A percentile compares a stretch with the other conserved stretches of the same genome.
Conservation (phyloP, 2,797 vertebrate species). For the Ctenochaetus hawaiiensis region DNA sequence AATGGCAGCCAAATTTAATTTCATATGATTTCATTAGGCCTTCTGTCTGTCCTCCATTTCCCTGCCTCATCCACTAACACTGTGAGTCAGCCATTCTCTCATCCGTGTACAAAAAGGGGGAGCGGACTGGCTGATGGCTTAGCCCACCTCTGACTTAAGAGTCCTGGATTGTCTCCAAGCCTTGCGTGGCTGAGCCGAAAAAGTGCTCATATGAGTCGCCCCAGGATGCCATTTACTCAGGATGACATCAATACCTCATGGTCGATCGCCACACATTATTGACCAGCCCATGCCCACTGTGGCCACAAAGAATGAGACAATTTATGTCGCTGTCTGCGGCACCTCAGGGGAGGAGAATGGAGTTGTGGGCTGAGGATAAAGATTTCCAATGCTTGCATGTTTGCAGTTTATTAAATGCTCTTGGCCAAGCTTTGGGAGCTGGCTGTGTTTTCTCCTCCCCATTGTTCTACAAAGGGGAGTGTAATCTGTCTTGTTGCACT, state of each 20-base stretch:
- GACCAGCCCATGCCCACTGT: conserved; percentile 59
- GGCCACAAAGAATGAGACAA: conserved; percentile 54
- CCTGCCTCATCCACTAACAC: conserved; percentile 69
- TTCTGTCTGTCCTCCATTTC: conserved; percentile 71
- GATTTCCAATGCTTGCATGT: conserved; percentile 56
- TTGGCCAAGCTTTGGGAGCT: conserved; percentile 52
- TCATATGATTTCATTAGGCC: conserved; percentile 75
- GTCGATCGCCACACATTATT: conserved; percentile 58
- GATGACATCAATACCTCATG: conserved; percentile 71
- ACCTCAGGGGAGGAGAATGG: conserved; percentile 41
- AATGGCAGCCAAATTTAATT: conserved; percentile 73
- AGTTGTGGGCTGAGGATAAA: conserved; percentile 44
- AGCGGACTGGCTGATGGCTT: conserved; percentile 42
- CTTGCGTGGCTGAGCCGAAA: conserved; percentile 42
- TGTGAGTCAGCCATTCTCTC: conserved; percentile 82
- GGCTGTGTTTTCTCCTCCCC: conserved; percentile 52
- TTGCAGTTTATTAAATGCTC: conserved; percentile 69
- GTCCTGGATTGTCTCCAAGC: conserved; percentile 64
- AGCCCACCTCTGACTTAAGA: conserved; percentile 66
- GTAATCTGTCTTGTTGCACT: conserved; percentile 69
- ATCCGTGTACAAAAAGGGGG: conserved; percentile 38
- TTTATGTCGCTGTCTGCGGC: conserved; percentile 38
- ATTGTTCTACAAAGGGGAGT: conserved; percentile 71
- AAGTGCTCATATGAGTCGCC: conserved; percentile 66
- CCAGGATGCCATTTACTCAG: conserved; percentile 67